A percentile compares a stretch with the other conserved stretches of the same genome.
These are phyloP conservation scores for Prorops nasuta DNA, from an alignment of 1,140 invertebrate genomes.

Conservation along the genomic window DNA sequence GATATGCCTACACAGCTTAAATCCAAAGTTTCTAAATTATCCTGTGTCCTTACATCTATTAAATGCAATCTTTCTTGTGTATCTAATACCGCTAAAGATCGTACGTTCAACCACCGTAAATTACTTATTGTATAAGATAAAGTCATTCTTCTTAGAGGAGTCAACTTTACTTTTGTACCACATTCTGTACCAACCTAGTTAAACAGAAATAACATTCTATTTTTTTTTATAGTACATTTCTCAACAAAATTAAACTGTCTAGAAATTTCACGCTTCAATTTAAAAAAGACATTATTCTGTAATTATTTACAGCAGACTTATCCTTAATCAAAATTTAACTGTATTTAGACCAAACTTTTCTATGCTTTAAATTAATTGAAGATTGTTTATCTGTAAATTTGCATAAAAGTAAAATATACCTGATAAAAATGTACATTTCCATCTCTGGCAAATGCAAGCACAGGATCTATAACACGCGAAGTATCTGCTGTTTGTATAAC, in stretches of 20 bases:
- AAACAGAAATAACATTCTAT: conserved; percentile 26
- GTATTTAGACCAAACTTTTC: not conserved
- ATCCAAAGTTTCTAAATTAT: conserved; percentile 81
- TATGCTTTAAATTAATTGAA: not conserved
- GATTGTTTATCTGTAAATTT: not conserved
- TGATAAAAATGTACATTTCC: conserved; percentile 81
- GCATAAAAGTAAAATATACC: conserved; percentile 49
- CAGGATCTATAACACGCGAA: conserved; percentile 74
- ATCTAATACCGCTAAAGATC: conserved; percentile 83
- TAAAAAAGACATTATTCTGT: conserved; percentile 15
- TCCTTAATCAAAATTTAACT: not conserved
- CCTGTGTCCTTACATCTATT: conserved; percentile 83
- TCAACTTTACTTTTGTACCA: conserved; percentile 59
- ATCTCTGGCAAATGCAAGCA: conserved; percentile 83
- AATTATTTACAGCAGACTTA: not conserved
- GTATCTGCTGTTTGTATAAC: conserved; percentile 77
- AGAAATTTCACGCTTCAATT: too few relatives aligned
- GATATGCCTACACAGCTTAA: conserved; percentile 82
- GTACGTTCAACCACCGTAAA: conserved; percentile 84
- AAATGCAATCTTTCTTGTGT: conserved; percentile 82
- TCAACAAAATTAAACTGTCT: conserved; percentile 39
- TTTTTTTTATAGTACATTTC: too few relatives aligned
- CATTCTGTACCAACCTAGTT: conserved; percentile 49
- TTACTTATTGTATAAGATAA: conserved; percentile 70
- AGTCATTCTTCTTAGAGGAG: conserved; percentile 68